Base-by-base conservation (phyloP, 2,888 invertebrate genomes). In the Congeria kusceri region DNA sequence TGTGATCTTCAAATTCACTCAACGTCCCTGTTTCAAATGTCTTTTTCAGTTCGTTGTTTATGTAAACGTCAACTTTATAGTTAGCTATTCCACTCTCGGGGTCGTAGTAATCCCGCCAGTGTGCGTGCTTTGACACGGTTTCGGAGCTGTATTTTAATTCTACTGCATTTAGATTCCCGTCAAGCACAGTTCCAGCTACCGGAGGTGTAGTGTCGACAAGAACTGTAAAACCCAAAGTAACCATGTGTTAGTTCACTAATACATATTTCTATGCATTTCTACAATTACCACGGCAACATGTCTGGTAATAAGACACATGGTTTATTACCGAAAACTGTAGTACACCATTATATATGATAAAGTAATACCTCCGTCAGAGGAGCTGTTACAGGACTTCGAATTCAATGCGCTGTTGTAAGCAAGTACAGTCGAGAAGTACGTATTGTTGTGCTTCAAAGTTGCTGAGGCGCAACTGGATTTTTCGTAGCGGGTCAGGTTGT, bases 351-450 rank as follows among this genome's bases (percentile, higher is more conserved):
- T 39, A 11, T 1, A 39, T 39, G 39, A 39, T 32, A 32, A 32
- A 32, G 9, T 39, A 1, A 11, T 75, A 89, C 89, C 83, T 76
- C 89, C 89, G 67, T 87, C 80, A 20, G 88, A 89, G 11, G 86
- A 70, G 15, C 66, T 74, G 39, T 85, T 82, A 3, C 63, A 47
- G 7, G 71, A 65, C 67, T 87, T 88, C 2, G 84, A 75, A 70
- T 89, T 89, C n/a, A 89, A 80, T 1, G 88, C 89, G 39, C 78
- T 79, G 74, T 89, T 89, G 69, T 75, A 83, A 2, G 87, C 86
- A 25, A 83, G 74, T 3, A 89, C 86, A 20, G 89, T 88, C 13
- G 87, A 86, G 67, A 65, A 89, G 68, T 89, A 89, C 9, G 77
- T 84, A 4, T 39, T 72, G 73, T 89, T 89, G 62, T 89, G 89